Evolutionary conservation across 2,113 vertebrate species (phyloP).

Genomic region (Ictidomys tridecemlineatus): DNA sequence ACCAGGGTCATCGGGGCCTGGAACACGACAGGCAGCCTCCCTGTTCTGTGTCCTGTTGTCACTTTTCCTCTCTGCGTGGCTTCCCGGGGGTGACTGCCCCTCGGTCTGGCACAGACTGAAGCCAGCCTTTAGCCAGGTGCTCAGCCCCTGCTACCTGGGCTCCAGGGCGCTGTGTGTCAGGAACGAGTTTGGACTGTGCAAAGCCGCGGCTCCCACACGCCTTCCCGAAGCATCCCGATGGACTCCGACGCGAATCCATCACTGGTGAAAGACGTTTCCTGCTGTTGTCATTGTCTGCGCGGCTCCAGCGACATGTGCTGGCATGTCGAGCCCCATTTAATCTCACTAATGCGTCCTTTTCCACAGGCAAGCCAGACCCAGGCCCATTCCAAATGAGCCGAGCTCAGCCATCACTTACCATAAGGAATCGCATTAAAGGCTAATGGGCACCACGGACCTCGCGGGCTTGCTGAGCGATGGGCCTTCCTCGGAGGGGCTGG

Average conservation of each 20-base stretch:
- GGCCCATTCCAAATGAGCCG: background rate
- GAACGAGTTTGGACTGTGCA: background rate
- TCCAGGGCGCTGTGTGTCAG: background rate
- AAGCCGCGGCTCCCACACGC: background rate
- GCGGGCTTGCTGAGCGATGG: background rate
- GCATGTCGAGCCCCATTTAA: constrained; percentile 62
- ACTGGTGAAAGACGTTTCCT: background rate
- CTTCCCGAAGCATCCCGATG: background rate
- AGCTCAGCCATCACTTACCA: constrained; percentile 26
- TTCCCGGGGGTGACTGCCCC: background rate
- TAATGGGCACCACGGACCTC: background rate
- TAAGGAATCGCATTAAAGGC: constrained; percentile 9
- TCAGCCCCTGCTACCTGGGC: background rate
- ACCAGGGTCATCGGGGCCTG: background rate
- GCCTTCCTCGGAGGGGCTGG: background rate
- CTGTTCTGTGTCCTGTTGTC: too few species aligned
- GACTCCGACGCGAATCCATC: background rate
- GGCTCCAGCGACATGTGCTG: constrained; percentile 58
- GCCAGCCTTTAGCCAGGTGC: background rate
- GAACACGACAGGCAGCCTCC: background rate
- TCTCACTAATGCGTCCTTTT: constrained; percentile 52
- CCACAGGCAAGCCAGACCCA: constrained; percentile 5
- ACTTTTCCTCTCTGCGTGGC: background rate
- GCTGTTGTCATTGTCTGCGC: constrained; percentile 18
- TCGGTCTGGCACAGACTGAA: background rate